Conservation (phyloP, 2,797 vertebrate species). For the Macrochelys suwanniensis region DNA sequence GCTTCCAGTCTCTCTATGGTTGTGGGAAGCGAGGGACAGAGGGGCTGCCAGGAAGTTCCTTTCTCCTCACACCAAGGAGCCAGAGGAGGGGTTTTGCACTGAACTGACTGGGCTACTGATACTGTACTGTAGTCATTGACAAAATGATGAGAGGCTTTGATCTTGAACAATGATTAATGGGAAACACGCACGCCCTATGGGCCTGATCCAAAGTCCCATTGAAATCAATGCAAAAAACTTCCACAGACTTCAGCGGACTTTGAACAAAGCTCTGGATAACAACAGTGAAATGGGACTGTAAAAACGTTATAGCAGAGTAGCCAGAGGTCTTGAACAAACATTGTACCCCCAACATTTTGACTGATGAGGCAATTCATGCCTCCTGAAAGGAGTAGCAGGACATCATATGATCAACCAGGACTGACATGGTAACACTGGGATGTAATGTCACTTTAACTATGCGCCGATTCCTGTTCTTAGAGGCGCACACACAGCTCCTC, state of each 20-base stretch:
- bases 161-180: not conserved
- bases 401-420: not conserved
- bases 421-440: not conserved
- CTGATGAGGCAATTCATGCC: not conserved
- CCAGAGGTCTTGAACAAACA: not conserved
- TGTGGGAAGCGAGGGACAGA: not conserved
- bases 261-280: too few relatives aligned
- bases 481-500: not conserved
- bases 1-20: not conserved
- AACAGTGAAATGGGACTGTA: not conserved
- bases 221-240: not conserved
- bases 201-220: not conserved
- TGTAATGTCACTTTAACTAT: not conserved
- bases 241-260: not conserved
- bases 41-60: not conserved
- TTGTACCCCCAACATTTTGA: not conserved
- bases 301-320: not conserved
- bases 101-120: not conserved
- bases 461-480: not conserved
- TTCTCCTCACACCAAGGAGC: not conserved
- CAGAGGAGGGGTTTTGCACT: not conserved
- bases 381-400: not conserved
- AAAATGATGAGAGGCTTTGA: not conserved
- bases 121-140: not conserved
- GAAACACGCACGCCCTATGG: not conserved